phyloP scores from a whole-genome alignment of 2,888 invertebrate species.

The Chrysomela aeneicollis region DNA sequence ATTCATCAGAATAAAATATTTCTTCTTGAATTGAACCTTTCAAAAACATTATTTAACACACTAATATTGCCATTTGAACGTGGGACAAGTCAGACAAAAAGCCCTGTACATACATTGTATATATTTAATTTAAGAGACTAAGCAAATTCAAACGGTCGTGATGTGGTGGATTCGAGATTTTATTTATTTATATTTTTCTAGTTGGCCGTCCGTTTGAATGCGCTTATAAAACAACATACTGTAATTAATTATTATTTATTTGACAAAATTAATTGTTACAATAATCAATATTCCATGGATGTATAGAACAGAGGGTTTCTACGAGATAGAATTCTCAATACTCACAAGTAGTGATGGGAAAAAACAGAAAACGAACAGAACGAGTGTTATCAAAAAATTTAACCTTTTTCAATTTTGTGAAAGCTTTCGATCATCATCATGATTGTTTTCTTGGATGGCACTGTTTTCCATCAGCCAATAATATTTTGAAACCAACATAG shows the following conservation, averaged over 20 bases:
- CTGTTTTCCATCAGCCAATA: too few relatives aligned
- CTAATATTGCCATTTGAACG: too few relatives aligned
- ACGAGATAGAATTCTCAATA: conserved; percentile 52
- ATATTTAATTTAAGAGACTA: conserved; percentile 26
- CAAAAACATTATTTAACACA: neutral
- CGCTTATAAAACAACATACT: conserved; percentile 29
- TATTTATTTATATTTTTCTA: conserved; percentile 45
- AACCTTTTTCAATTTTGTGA: too few relatives aligned
- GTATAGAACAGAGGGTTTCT: conserved; percentile 45
- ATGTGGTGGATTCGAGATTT: conserved; percentile 24
- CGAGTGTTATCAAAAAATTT: too few relatives aligned
- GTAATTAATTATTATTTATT: conserved; percentile 39
- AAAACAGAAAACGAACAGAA: too few relatives aligned
- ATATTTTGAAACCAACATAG: too few relatives aligned
- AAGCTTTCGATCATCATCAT: too few relatives aligned
- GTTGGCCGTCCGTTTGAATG: conserved; percentile 38
- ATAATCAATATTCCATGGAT: conserved; percentile 54
- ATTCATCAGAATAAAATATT: too few relatives aligned
- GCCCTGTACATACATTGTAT: conserved; percentile 16
- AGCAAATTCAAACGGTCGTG: conserved; percentile 31
- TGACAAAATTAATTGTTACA: conserved; percentile 39
- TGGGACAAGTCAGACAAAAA: neutral
- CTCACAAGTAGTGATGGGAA: conserved; percentile 46
- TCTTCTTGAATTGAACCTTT: too few relatives aligned
- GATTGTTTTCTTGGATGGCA: too few relatives aligned